phyloP scores from a whole-genome alignment of 2,113 vertebrate genomes.

The Saguinus imperator region DNA sequence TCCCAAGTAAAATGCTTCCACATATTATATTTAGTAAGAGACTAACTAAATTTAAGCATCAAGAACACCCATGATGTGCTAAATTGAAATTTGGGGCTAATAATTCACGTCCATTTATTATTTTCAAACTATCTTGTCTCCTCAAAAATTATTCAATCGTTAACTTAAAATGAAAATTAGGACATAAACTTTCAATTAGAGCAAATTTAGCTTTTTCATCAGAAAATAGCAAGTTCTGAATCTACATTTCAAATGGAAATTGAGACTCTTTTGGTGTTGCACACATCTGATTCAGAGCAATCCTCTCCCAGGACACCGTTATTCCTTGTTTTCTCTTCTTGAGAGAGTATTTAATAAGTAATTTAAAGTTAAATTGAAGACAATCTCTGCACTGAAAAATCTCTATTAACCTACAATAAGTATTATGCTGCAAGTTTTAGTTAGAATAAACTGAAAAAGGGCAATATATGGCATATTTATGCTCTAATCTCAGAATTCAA shows the following conservation, averaged over 20 bases:
- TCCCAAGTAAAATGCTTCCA: constrained; percentile 26
- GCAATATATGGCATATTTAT: not conserved
- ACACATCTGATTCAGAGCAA: not conserved
- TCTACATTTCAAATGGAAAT: not conserved
- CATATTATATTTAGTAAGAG: constrained; percentile 44
- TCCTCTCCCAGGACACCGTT: not conserved
- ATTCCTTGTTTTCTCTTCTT: constrained; percentile 8
- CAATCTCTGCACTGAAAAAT: not conserved
- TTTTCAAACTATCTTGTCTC: not conserved
- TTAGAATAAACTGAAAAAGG: not conserved
- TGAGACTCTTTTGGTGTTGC: not conserved
- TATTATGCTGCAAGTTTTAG: not conserved
- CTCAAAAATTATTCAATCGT: not conserved
- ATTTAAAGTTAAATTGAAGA: constrained; percentile 9
- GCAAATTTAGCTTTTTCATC: not conserved
- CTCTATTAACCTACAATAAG: not conserved
- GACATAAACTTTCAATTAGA: not conserved
- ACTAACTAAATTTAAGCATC: constrained; percentile 47
- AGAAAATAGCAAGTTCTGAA: constrained; percentile 10
- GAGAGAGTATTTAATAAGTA: not conserved
- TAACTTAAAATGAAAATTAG: constrained; percentile 22
- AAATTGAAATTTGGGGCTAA: constrained; percentile 6
- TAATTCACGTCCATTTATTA: constrained; percentile 19
- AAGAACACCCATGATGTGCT: not conserved
- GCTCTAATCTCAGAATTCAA: not conserved